A percentile compares a stretch with the other conserved stretches of the same genome.
Conservation (phyloP, 2,797 vertebrate species). For the Sardinella longiceps region DNA sequence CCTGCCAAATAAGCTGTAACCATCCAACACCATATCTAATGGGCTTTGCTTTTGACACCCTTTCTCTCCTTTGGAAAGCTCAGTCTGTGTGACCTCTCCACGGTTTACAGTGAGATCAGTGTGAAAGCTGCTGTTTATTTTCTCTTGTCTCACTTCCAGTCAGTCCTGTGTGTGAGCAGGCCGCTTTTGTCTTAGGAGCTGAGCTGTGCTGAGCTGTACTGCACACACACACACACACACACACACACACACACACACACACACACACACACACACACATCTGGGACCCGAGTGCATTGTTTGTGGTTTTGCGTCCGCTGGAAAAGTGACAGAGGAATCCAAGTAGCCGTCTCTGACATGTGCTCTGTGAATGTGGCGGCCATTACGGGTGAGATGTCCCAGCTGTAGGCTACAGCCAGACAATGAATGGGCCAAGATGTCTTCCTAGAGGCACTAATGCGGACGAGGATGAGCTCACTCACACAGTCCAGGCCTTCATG, state of each 20-base stretch:
- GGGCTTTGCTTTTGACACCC: slow-evolving; percentile 73
- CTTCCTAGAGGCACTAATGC: slow-evolving; percentile 3
- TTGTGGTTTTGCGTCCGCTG: slow-evolving; percentile 84
- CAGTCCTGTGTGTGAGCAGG: slow-evolving; percentile 79
- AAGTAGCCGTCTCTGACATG: slow-evolving; percentile 85
- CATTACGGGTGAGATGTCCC: slow-evolving; percentile 81
- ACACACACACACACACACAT: too few relatives aligned
- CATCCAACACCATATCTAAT: slow-evolving; percentile 56
- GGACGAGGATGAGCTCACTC: slow-evolving; percentile 13
- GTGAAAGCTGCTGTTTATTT: slow-evolving; percentile 86
- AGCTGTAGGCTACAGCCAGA: slow-evolving; percentile 77
- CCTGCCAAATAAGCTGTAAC: slow-evolving; percentile 22
- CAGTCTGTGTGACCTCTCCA: slow-evolving; percentile 68
- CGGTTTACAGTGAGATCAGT: slow-evolving; percentile 56
- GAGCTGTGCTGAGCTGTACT: slow-evolving; percentile 73
- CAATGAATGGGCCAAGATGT: slow-evolving; percentile 40
- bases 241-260: too few relatives aligned
- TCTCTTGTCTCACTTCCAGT: slow-evolving; percentile 83
- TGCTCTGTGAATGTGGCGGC: slow-evolving; percentile 60
- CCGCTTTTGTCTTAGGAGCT: slow-evolving; percentile 78
- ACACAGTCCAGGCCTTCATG: background rate
- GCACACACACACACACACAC: too few relatives aligned
- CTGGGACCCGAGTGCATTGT: slow-evolving; percentile 85
- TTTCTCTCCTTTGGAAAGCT: slow-evolving; percentile 76
- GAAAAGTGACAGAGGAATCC: slow-evolving; percentile 83